phyloP scores from a whole-genome alignment of 2,888 invertebrate species.

The Malacosoma neustria region DNA sequence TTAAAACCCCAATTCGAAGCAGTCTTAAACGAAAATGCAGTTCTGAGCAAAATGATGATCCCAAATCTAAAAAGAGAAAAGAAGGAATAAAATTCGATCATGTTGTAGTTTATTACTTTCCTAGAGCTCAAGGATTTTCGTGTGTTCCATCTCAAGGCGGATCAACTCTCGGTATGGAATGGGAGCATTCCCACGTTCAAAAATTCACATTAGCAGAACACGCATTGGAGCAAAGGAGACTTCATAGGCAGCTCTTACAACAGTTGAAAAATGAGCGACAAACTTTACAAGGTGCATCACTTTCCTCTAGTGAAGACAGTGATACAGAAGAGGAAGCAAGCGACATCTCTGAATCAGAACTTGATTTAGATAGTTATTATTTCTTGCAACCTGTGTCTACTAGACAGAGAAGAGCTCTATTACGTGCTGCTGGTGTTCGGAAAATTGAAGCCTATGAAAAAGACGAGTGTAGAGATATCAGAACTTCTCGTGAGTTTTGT shows the following conservation, averaged over 20 bases:
- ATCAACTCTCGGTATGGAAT: conserved; percentile 95
- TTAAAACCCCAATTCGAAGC: conserved; percentile 57
- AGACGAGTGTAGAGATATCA: conserved; percentile 94
- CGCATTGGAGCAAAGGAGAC: conserved; percentile 89
- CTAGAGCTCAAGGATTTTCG: conserved; percentile 92
- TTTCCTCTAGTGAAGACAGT: conserved; percentile 88
- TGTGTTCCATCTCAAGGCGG: conserved; percentile 94
- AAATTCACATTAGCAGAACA: conserved; percentile 91
- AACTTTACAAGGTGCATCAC: conserved; percentile 62
- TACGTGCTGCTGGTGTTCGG: conserved; percentile 93
- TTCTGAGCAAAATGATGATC: conserved; percentile 53
- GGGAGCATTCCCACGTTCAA: conserved; percentile 79
- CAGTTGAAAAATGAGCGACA: conserved; percentile 82
- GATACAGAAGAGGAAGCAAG: conserved; percentile 90
- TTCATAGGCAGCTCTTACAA: conserved; percentile 87
- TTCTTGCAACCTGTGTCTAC: conserved; percentile 95
- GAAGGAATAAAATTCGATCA: conserved; percentile 91
- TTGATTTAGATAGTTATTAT: conserved; percentile 92
- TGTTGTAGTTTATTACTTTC: conserved; percentile 96
- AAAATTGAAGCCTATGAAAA: conserved; percentile 96
- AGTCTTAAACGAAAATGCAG: conserved; percentile 80
- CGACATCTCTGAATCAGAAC: conserved; percentile 87
- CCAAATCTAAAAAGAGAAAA: conserved; percentile 79
- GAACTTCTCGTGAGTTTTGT: conserved; percentile 93
- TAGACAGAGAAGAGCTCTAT: conserved; percentile 88